Base-by-base conservation (phyloP, 2,888 invertebrate genomes). In the Pristionchus japonicus region DNA sequence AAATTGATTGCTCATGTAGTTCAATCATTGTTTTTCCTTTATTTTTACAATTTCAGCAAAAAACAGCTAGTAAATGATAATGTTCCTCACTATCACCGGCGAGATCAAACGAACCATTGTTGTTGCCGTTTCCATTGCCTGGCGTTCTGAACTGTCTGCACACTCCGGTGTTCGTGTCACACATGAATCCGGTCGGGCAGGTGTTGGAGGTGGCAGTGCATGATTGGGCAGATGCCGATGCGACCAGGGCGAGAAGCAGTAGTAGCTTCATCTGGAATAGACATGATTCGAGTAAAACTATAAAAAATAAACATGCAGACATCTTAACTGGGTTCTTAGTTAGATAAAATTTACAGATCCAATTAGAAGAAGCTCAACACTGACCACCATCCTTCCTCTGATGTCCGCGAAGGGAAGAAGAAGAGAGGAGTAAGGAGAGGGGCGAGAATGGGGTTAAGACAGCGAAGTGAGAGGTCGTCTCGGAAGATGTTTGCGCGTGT, bases 101-200 rank as follows among this genome's bases (percentile, higher is more conserved):
- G n/a, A 43, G 7, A 43, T 43, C 43, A 57, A 57, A 61, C 61
- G n/a, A 61, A 85, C 64, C 61, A 27, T 47, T 77, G 77, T 77
- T 77, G 40, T 64, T 64, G 64, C 49, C 86, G 20, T 40, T 40
- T 4, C 57, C 57, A 31, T 77, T 77, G 23, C 87, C 87, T 37
- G 87, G 77, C 17, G 61, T 80, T 40, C 87, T 23, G 61, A 87
- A 87, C 40, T 77, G 77, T 80, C 77, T 27, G 43, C 87, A 87
- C 34, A 52, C 13, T n/a, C 52, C 57, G 17, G 87, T 87, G 47
- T 87, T 87, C 40, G 87, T 80, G 34, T 87, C 87, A n/a, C 87
- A 87, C 37, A 34, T 87, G 15, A 61, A 77, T 17, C 87, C 87
- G 7, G 27, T 27, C 15, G 87, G 80, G n/a, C 87, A 87, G 34